phyloP scores from a whole-genome alignment of 2,113 vertebrate species.

The Gobius niger region DNA sequence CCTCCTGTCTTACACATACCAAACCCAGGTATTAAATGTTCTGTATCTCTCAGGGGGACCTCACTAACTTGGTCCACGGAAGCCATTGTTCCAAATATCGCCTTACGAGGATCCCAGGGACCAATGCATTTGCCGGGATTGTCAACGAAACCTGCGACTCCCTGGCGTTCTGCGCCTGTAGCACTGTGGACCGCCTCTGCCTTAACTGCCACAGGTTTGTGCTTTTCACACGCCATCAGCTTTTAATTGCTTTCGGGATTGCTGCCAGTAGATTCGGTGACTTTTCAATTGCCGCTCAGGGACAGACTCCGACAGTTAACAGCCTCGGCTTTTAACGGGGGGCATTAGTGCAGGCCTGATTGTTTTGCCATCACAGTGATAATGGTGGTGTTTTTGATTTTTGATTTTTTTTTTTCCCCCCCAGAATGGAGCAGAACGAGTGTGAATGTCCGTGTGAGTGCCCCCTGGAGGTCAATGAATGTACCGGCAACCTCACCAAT shows the following conservation, averaged over 20 bases:
- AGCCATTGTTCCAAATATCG: conserved; percentile 97
- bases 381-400: background rate
- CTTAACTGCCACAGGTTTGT: conserved; percentile 96
- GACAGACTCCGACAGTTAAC: background rate
- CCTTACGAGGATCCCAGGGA: conserved; percentile 91
- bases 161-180: conserved; percentile 96
- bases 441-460: conserved; percentile 99
- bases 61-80: conserved; percentile 96
- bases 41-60: conserved; percentile 82
- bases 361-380: background rate
- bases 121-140: conserved; percentile 95
- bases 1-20: background rate
- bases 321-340: background rate
- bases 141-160: conserved; percentile 98
- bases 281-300: background rate
- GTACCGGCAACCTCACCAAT: conserved; percentile 95
- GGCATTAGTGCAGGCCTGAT: background rate
- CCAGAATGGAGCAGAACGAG: conserved; percentile 98
- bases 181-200: conserved; percentile 96
- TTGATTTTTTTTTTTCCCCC: conserved; percentile 11
- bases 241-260: background rate
- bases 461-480: conserved; percentile 97
- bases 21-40: background rate
- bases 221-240: background rate
- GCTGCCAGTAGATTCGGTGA: background rate